These are phyloP conservation scores for Drosophila fulvimacula DNA, from an alignment of 2,888 invertebrate genomes.

Conservation along the genomic window DNA sequence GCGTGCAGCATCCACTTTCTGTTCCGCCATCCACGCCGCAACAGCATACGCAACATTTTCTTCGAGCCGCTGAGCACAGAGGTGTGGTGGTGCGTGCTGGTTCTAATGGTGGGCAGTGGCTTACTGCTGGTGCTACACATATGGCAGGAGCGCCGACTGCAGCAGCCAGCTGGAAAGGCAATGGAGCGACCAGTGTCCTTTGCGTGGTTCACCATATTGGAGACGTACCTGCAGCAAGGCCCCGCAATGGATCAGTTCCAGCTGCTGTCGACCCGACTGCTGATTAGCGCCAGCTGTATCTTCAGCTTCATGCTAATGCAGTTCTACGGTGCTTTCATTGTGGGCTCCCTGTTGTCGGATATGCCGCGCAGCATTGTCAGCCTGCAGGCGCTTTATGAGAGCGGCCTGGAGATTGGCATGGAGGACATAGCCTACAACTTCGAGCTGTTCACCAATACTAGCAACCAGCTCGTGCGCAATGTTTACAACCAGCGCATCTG, in stretches of 20 bases:
- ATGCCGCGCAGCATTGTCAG: constrained; percentile 76
- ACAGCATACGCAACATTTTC: constrained; percentile 81
- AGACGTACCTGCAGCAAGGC: constrained; percentile 82
- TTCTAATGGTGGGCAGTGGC: constrained; percentile 59
- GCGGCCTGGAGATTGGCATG: constrained; percentile 81
- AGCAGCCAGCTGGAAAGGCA: background rate
- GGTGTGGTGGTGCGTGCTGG: constrained; percentile 81
- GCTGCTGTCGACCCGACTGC: constrained; percentile 75
- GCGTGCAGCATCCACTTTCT: constrained; percentile 75
- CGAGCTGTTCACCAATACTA: constrained; percentile 71
- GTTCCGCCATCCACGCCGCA: constrained; percentile 82
- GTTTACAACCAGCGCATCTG: constrained; percentile 77
- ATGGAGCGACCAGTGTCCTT: constrained; percentile 70
- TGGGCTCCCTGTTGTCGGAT: constrained; percentile 80
- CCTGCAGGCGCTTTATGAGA: constrained; percentile 74
- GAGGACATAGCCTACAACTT: constrained; percentile 81
- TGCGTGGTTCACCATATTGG: constrained; percentile 77
- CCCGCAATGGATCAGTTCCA: constrained; percentile 72
- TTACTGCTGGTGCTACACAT: constrained; percentile 70
- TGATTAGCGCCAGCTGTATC: constrained; percentile 72
- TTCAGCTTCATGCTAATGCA: constrained; percentile 82
- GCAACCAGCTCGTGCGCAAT: constrained; percentile 65
- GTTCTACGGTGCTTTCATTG: constrained; percentile 83
- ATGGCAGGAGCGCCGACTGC: constrained; percentile 60
- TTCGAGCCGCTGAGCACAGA: constrained; percentile 76